Conservation (phyloP, 37 sponge, comb jelly and placozoan genomes). For the Ephydatia muelleri region DNA sequence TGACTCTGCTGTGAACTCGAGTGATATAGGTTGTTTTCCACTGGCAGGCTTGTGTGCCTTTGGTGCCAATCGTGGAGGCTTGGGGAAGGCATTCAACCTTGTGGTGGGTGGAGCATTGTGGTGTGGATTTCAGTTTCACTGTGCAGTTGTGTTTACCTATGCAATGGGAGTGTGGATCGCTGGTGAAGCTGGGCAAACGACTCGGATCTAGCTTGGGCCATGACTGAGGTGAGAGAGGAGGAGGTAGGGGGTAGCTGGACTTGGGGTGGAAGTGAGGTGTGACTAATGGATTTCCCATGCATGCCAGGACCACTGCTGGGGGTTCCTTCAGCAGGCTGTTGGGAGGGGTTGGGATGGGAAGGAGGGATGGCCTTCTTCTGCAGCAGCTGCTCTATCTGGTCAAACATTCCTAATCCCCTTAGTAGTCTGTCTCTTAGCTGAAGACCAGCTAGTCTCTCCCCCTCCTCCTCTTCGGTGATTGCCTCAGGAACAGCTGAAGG, state of each 20-base stretch:
- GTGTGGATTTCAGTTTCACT: not conserved
- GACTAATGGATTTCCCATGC: not conserved
- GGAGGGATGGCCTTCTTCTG: not conserved
- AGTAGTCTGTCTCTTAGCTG: constrained; percentile 86
- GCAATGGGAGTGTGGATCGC: not conserved
- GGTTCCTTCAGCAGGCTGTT: not conserved
- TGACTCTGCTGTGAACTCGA: not conserved
- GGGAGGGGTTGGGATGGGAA: not conserved
- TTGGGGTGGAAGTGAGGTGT: not conserved
- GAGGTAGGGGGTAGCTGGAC: not conserved
- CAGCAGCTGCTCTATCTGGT: constrained; percentile 67
- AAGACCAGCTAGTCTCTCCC: constrained; percentile 79
- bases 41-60: not conserved
- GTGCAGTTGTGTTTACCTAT: not conserved
- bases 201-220: not conserved
- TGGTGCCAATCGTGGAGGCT: not conserved
- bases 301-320: constrained; percentile 2
- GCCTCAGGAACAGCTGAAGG: constrained; percentile 18
- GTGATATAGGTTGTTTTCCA: not conserved
- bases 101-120: not conserved
- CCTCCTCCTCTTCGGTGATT: constrained; percentile 83
- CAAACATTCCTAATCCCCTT: constrained; percentile 76
- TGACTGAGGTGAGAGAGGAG: not conserved
- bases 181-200: not conserved
- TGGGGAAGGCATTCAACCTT: not conserved